Conservation (phyloP, 1,140 invertebrate genomes). For the Uloborus diversus region DNA sequence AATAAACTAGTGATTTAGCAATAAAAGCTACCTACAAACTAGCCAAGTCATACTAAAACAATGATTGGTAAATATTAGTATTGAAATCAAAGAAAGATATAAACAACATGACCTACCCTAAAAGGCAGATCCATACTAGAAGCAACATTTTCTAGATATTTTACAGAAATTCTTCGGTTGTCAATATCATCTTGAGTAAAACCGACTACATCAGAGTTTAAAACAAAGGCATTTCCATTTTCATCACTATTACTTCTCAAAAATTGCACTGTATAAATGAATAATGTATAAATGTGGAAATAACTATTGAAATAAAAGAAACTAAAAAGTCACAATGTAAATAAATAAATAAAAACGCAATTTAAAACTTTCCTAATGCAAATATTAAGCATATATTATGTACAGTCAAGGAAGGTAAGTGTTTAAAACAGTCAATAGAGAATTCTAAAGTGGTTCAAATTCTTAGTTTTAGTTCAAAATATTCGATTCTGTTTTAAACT, state of each 20-base stretch:
- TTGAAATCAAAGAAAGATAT: too few relatives aligned
- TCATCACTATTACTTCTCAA: neutral
- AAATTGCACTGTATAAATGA: neutral
- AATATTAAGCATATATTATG: too few relatives aligned
- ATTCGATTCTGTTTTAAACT: too few relatives aligned
- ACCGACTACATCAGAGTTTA: neutral
- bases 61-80: too few relatives aligned
- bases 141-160: neutral
- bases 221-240: neutral
- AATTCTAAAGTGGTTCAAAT: too few relatives aligned
- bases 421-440: too few relatives aligned
- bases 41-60: too few relatives aligned
- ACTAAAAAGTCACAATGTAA: neutral
- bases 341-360: neutral
- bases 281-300: neutral
- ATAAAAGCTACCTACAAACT: too few relatives aligned
- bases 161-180: neutral
- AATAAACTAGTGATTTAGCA: too few relatives aligned
- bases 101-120: too few relatives aligned
- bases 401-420: too few relatives aligned
- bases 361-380: neutral
- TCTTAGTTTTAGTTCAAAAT: too few relatives aligned
- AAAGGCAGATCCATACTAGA: neutral
- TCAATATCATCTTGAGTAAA: constrained; percentile 46
- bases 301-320: neutral